Evolutionary conservation across 2,888 invertebrate genomes (phyloP).

Genomic region (Xestoiulus laeticollis): DNA sequence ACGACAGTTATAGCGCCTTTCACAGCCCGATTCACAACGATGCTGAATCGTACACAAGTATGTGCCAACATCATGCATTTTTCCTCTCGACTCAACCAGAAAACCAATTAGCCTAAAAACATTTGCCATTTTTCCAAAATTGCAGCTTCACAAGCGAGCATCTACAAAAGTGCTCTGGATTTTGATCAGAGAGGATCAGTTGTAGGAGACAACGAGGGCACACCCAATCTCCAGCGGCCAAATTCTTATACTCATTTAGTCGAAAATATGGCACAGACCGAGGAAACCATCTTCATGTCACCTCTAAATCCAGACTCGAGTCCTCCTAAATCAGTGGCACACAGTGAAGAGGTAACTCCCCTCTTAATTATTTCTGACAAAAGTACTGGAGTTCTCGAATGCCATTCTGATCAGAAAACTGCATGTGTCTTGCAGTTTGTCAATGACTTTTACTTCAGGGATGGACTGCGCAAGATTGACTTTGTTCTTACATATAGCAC

Average conservation of each 20-base stretch:
- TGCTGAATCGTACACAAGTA: not conserved
- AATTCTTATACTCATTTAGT: constrained; percentile 14
- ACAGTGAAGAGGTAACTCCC: constrained; percentile 17
- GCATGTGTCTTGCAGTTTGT: constrained; percentile 44
- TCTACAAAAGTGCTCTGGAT: constrained; percentile 38
- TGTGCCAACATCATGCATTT: not conserved
- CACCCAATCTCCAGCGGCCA: constrained; percentile 5
- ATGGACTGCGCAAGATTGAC: constrained; percentile 55
- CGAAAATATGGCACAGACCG: constrained; percentile 20
- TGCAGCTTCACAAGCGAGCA: constrained; percentile 22
- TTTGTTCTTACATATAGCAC: constrained; percentile 53
- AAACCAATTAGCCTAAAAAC: not conserved
- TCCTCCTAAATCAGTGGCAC: not conserved
- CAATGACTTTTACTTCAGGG: constrained; percentile 54
- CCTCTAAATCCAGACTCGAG: not conserved
- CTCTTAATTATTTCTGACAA: not conserved
- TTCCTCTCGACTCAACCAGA: not conserved
- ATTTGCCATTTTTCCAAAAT: not conserved
- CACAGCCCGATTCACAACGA: constrained; percentile 27
- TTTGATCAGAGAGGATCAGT: not conserved
- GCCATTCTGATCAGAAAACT: not conserved
- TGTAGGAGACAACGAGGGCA: not conserved
- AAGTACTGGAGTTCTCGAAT: not conserved
- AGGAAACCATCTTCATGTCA: constrained; percentile 9
- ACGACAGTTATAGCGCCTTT: not conserved